Conservation (phyloP, 2,797 vertebrate species). For the Sebastiscus tertius region DNA sequence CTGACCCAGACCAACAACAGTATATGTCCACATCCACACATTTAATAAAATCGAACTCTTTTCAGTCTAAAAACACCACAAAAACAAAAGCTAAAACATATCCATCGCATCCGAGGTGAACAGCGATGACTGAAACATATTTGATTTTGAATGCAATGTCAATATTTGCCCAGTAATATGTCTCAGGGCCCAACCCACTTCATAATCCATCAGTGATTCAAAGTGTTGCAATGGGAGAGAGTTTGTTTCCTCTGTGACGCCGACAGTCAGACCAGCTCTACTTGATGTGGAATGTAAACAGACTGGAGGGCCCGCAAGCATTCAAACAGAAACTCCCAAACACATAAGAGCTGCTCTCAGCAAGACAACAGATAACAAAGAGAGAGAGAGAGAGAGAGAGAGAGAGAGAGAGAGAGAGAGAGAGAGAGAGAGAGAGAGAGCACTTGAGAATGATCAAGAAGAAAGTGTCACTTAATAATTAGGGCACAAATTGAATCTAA, state of each 20-base stretch:
- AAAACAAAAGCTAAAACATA: background rate
- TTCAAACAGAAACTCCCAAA: constrained; percentile 40
- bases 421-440: background rate
- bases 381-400: background rate
- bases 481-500: background rate
- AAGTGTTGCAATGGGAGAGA: background rate
- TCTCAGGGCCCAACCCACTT: background rate
- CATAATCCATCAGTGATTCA: constrained; percentile 8
- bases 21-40: background rate
- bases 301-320: constrained; percentile 48
- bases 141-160: constrained; percentile 1
- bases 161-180: constrained; percentile 21
- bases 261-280: constrained; percentile 31
- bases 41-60: background rate
- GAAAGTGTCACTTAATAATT: background rate
- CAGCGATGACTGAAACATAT: background rate
- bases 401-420: background rate
- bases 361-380: background rate
- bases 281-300: constrained; percentile 72
- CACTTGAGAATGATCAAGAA: background rate
- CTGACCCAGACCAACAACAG: background rate
- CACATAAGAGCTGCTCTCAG: background rate
- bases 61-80: background rate
- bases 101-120: background rate
- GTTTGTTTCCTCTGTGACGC: background rate